phyloP scores from a whole-genome alignment of 2,888 invertebrate species.

The Spilarctia lutea region DNA sequence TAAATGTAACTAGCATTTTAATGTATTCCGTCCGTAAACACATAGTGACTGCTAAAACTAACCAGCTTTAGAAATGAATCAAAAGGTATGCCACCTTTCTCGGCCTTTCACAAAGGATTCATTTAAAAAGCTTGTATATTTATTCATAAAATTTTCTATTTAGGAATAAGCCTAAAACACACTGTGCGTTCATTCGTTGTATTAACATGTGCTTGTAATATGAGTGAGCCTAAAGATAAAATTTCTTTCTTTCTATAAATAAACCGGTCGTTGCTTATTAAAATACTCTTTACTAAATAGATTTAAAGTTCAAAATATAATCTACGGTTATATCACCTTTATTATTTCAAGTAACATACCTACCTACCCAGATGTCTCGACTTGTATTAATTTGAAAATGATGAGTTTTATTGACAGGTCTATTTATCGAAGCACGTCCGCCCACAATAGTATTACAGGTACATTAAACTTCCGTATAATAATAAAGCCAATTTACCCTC shows the following conservation, averaged over 20 bases:
- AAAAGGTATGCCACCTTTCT: not conserved
- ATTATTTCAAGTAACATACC: not conserved
- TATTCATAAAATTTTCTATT: not conserved
- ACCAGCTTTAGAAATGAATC: not conserved
- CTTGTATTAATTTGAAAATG: slow-evolving; percentile 34
- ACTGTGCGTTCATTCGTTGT: not conserved
- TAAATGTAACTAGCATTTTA: not conserved
- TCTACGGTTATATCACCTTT: not conserved
- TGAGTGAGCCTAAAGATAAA: not conserved
- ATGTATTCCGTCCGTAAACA: not conserved
- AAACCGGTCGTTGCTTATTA: not conserved
- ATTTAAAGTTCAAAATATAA: not conserved
- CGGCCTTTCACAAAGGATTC: not conserved
- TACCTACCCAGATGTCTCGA: not conserved
- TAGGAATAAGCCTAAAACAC: not conserved
- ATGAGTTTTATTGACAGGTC: slow-evolving; percentile 52
- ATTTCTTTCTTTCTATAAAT: not conserved
- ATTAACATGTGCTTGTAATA: not conserved
- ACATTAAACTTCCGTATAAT: slow-evolving; percentile 58
- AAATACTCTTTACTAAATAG: not conserved
- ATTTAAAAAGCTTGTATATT: not conserved
- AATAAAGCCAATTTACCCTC: slow-evolving; percentile 47
- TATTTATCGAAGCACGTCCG: slow-evolving; percentile 50
- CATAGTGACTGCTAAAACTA: not conserved
- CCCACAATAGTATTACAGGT: slow-evolving; percentile 32